Base-by-base conservation (phyloP, 2,113 vertebrate genomes). In the Pongo pygmaeus region DNA sequence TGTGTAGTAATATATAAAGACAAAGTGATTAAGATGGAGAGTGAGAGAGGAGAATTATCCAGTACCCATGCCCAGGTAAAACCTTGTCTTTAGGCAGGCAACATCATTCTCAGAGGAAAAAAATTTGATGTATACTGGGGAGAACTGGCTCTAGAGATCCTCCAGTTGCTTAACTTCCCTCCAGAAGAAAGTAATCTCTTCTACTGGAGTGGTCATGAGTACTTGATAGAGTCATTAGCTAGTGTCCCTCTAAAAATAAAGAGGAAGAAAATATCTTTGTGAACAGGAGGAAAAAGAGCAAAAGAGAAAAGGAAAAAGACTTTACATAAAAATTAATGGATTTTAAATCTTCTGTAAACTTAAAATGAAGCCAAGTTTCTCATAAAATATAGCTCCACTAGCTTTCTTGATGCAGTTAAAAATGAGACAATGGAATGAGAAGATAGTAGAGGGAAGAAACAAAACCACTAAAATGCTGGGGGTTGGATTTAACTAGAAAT, bases 391-490 rank as follows among this genome's bases (percentile, higher is more conserved):
- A 93, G 46, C 16, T 72, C 6, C 85, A 50, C 35, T 64, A 72
- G 69, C 40, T 84, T 91, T 93, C 38, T 93, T 57, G n/a, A 92
- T 78, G 59, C 16, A 70, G n/a, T 57, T 79, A 90, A 50, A 14
- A 89, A 88, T 95, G 67, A 78, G 43, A 6, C 9, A 96, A 72
- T 80, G 40, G 78, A 96, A 93, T 69, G 91, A 55, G 22, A 86
- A 86, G 22, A 64, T 11, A 79, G 25, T 23, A 81, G 40, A 64
- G n/a, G 30, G 40, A 97, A 46, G 9, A 80, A 59, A 92, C 35
- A 72, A 89, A 90, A 90, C 20, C 48, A 43, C 18, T 38, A 20
- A 27, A 38, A 61, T 61, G 40, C 57, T 38, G 16, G 84, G 16
- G 8, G 1, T 20, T 50, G 9, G 23, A 46, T 27, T 50, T 77